A percentile compares a stretch with the other conserved stretches of the same genome.
These are phyloP conservation scores for Idris sp. DNA, from an alignment of 1,140 invertebrate genomes.

Conservation along the genomic window DNA sequence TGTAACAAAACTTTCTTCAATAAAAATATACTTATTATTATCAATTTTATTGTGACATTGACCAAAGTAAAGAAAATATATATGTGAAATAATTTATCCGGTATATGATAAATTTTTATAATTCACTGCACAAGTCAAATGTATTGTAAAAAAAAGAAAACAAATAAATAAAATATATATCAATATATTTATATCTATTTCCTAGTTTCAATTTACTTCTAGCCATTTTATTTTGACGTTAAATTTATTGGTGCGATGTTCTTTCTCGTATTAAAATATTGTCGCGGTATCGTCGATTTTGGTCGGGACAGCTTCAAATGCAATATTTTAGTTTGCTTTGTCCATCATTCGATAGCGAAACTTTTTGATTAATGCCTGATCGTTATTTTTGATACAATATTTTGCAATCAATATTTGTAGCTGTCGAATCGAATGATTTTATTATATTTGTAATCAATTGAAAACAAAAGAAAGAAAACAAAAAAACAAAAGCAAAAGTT, in stretches of 20 bases:
- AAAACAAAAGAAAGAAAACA: no score
- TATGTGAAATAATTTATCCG: no score
- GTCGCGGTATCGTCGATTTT: conserved; percentile 23
- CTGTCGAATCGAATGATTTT: no score
- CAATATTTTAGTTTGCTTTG: conserved; percentile 21
- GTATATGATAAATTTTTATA: no score
- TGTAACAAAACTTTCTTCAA: no score
- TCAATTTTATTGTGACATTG: no score
- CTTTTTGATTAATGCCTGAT: conserved; percentile 24
- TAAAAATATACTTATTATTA: no score
- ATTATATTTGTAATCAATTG: no score
- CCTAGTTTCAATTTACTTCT: neutral
- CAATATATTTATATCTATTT: neutral
- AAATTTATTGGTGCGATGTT: neutral
- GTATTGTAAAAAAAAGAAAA: no score
- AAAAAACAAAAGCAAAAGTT: neutral
- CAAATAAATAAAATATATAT: neutral
- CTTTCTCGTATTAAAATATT: conserved; percentile 15
- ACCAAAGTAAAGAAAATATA: no score
- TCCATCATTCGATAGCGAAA: conserved; percentile 16
- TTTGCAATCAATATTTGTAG: neutral
- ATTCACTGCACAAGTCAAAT: no score
- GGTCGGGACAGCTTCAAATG: conserved; percentile 6
- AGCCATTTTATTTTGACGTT: neutral
- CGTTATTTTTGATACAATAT: conserved; percentile 25